Conservation (phyloP, 2,113 vertebrate species). For the Glareola pratincola region DNA sequence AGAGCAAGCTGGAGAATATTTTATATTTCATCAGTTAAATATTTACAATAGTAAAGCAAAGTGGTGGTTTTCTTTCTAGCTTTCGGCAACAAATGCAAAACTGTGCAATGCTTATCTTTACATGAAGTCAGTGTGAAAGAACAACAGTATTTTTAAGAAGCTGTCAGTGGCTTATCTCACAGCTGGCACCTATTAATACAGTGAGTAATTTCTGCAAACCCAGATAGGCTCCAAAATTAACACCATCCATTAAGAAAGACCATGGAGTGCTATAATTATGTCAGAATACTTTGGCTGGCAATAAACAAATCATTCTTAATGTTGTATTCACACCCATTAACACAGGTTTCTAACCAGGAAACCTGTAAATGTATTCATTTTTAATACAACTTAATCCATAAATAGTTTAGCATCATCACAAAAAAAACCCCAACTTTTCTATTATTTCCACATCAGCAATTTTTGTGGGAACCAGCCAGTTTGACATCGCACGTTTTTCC, state of each 20-base stretch:
- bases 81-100: neutral
- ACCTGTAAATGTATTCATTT: neutral
- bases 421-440: neutral
- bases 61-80: neutral
- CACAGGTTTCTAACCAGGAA: neutral
- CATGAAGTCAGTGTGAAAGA: constrained; percentile 8
- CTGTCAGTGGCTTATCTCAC: constrained; percentile 43
- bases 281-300: constrained; percentile 10
- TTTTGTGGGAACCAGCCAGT: neutral
- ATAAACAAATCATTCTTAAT: neutral
- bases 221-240: constrained; percentile 45
- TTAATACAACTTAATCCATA: neutral
- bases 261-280: constrained; percentile 10
- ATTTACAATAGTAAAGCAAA: neutral
- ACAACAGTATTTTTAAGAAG: constrained; percentile 29
- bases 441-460: neutral
- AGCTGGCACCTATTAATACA: constrained; percentile 50
- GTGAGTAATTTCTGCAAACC: constrained; percentile 37
- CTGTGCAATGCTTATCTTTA: neutral
- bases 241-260: constrained; percentile 24
- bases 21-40: neutral
- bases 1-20: neutral
- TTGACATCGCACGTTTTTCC: neutral
- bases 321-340: neutral
- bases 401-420: neutral